phyloP scores from a whole-genome alignment of 2,113 vertebrate genomes.

The Echinops telfairi region DNA sequence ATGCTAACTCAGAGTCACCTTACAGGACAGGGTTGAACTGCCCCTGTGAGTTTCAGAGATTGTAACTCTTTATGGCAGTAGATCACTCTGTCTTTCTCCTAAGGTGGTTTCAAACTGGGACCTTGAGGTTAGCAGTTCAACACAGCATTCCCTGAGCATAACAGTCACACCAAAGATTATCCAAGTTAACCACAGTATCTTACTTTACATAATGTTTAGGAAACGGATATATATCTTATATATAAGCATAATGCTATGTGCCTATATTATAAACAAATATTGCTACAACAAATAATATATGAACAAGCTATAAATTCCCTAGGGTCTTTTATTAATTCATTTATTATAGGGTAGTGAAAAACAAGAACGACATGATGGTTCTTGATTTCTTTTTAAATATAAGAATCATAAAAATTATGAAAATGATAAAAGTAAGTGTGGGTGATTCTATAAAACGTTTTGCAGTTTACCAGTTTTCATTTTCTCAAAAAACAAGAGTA shows the following conservation, averaged over 20 bases:
- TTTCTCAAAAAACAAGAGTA: background rate
- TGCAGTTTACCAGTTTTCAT: background rate
- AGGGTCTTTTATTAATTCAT: background rate
- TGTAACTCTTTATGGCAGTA: no score
- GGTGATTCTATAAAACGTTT: background rate
- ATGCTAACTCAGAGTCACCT: no score
- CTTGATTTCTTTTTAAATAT: background rate
- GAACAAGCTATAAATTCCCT: background rate
- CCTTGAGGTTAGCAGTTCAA: no score
- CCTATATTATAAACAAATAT: background rate
- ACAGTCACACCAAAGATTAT: background rate
- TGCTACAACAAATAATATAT: background rate
- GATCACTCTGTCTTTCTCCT: no score
- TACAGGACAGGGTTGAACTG: no score
- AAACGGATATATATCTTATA: background rate
- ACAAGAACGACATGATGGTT: background rate
- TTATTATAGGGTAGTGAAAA: background rate
- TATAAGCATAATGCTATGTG: background rate
- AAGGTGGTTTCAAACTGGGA: no score
- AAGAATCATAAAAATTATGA: background rate
- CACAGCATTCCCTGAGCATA: background rate
- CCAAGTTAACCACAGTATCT: background rate
- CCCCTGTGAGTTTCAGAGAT: no score
- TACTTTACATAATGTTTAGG: background rate
- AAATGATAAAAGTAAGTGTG: background rate